Evolutionary conservation across 2,888 invertebrate genomes (phyloP).

Genomic region (Eucera pruinosa): DNA sequence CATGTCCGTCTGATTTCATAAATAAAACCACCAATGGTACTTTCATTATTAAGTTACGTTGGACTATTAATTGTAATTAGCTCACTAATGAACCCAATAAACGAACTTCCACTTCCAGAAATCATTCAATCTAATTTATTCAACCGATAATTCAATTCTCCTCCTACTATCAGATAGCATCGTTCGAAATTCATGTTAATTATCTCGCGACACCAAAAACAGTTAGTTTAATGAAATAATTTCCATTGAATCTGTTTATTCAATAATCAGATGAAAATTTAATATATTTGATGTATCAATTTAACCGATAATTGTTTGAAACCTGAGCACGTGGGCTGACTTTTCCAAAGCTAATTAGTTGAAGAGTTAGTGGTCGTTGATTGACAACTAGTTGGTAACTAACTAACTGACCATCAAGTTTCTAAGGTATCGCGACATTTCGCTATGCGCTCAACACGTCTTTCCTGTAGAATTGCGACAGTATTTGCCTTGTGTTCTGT

Average conservation of each 20-base stretch:
- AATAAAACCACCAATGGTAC: neutral
- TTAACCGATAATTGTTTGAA: neutral
- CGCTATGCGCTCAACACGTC: neutral
- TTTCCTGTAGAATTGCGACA: slow-evolving; percentile 1
- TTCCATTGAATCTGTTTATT: neutral
- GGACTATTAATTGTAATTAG: slow-evolving; percentile 31
- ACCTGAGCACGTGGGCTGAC: neutral
- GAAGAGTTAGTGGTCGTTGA: neutral
- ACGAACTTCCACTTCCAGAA: slow-evolving; percentile 29
- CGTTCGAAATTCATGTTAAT: neutral
- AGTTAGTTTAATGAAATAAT: neutral
- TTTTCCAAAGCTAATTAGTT: neutral
- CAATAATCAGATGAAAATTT: neutral
- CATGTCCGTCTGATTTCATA: neutral
- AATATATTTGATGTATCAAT: neutral
- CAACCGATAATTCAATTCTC: neutral
- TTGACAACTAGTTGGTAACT: slow-evolving; percentile 16
- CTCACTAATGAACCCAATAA: slow-evolving; percentile 32
- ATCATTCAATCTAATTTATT: slow-evolving; percentile 20
- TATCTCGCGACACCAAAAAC: neutral
- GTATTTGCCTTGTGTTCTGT: slow-evolving; percentile 1
- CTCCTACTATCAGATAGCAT: neutral
- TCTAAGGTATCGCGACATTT: slow-evolving; percentile 13
- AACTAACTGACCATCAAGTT: slow-evolving; percentile 18
- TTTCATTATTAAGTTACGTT: neutral